Evolutionary conservation across 2,888 invertebrate genomes (phyloP).

Genomic region (Euproctis similis): DNA sequence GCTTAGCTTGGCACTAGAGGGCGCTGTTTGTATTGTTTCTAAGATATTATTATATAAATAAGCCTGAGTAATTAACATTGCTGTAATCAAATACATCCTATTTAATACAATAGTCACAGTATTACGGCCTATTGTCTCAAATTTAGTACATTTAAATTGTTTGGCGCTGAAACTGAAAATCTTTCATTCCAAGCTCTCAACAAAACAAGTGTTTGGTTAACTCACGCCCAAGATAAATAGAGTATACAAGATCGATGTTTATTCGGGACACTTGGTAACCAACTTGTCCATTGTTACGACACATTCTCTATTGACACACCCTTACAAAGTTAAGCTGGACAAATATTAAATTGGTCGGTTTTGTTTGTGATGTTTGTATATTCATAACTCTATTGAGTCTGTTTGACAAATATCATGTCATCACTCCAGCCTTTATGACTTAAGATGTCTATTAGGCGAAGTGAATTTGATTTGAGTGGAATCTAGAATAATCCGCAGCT

Average conservation of each 20-base stretch:
- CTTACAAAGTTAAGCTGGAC: conserved; percentile 41
- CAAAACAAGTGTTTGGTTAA: conserved; percentile 38
- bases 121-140: too few relatives aligned
- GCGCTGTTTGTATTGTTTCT: too few relatives aligned
- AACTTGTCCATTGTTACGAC: conserved; percentile 43
- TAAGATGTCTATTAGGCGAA: too few relatives aligned
- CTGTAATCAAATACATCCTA: too few relatives aligned
- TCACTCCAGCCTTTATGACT: too few relatives aligned
- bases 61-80: too few relatives aligned
- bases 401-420: conserved; percentile 23
- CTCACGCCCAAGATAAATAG: conserved; percentile 49
- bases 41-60: too few relatives aligned
- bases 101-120: too few relatives aligned
- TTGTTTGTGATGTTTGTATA: conserved; percentile 30
- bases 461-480: too few relatives aligned
- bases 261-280: conserved; percentile 46
- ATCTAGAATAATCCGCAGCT: too few relatives aligned
- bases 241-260: conserved; percentile 56
- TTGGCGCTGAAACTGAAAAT: conserved; percentile 5
- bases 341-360: conserved; percentile 54
- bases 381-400: conserved; percentile 13
- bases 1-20: too few relatives aligned
- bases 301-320: conserved; percentile 42
- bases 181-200: conserved; percentile 13
- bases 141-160: too few relatives aligned